phyloP scores from a whole-genome alignment of 2,797 vertebrate species.

The Neosilurus hyrtlii region DNA sequence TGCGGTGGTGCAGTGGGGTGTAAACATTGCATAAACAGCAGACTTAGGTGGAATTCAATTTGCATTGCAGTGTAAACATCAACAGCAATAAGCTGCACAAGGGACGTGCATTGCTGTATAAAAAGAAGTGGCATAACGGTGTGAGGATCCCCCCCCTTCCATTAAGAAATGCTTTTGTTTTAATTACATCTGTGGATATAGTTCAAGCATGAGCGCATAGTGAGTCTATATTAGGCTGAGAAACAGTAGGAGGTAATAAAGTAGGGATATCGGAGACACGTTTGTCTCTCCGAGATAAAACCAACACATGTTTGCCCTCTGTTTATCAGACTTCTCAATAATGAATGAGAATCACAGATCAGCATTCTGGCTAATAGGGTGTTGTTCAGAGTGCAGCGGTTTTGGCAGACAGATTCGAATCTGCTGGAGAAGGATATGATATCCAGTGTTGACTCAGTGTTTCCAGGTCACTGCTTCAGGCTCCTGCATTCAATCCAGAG shows the following conservation, averaged over 20 bases:
- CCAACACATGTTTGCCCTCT: conserved; percentile 1
- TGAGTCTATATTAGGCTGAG: neutral
- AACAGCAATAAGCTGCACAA: no score
- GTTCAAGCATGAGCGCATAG: neutral
- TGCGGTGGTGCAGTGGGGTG: no score
- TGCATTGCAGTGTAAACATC: no score
- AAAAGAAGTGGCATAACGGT: no score
- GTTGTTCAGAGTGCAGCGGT: neutral
- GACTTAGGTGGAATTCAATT: no score
- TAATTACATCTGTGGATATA: no score
- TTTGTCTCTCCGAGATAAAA: conserved; percentile 4
- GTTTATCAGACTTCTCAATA: conserved; percentile 15
- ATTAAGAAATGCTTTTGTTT: no score
- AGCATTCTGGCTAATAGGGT: neutral
- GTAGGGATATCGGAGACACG: neutral
- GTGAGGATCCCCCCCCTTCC: no score
- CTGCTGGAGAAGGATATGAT: neutral
- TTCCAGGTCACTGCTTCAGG: neutral
- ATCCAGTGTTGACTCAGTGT: neutral
- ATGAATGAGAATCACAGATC: neutral
- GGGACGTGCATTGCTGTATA: no score
- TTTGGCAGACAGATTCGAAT: neutral
- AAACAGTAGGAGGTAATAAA: neutral
- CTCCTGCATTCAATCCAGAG: neutral
- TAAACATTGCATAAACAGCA: no score